These are phyloP conservation scores for Sternotherus odoratus DNA, from an alignment of 2,797 vertebrate genomes.

Conservation along the genomic window DNA sequence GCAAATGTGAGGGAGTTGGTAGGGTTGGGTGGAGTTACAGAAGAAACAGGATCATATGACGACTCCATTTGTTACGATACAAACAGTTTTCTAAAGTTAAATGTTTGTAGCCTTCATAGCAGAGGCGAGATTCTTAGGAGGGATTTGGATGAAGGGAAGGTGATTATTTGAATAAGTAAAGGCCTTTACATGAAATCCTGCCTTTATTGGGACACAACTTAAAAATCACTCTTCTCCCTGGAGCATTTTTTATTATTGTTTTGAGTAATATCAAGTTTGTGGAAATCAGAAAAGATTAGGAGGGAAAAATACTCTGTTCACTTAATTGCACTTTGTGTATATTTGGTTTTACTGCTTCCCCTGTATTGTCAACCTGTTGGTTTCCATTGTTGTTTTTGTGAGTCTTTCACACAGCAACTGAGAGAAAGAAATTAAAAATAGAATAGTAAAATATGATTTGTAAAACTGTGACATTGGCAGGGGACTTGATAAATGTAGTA, in stretches of 20 bases:
- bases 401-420: neutral
- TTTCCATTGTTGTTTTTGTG: neutral
- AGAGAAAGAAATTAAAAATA: neutral
- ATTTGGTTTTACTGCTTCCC: neutral
- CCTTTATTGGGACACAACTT: neutral
- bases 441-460: neutral
- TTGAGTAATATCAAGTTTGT: neutral
- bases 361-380: neutral
- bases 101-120: neutral
- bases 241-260: conserved; percentile 1
- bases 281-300: neutral
- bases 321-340: conserved; percentile 1
- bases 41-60: neutral
- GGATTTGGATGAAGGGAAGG: neutral
- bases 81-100: neutral
- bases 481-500: neutral
- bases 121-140: neutral
- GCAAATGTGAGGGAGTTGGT: neutral
- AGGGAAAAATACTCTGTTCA: neutral
- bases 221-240: neutral
- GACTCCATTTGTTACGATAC: neutral
- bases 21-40: neutral
- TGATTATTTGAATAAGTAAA: neutral
- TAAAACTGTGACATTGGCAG: neutral
- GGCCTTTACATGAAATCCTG: neutral